Evolutionary conservation across 2,113 vertebrate species (phyloP).

Genomic region (Podilymbus podiceps): DNA sequence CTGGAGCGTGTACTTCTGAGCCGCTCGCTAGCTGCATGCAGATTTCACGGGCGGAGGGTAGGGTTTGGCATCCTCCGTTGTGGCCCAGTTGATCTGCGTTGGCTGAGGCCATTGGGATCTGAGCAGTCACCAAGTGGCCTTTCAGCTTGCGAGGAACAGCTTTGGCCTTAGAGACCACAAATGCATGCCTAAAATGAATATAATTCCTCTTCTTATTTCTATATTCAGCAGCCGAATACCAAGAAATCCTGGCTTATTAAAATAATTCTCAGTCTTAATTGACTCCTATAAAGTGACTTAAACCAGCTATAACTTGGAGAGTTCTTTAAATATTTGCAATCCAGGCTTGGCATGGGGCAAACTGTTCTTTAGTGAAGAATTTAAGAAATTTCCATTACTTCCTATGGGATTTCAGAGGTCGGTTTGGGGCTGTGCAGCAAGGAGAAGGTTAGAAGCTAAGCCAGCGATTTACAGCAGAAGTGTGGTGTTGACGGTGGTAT

Average conservation of each 20-base stretch:
- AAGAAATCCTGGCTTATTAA: conserved; percentile 51
- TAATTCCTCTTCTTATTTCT: conserved; percentile 34
- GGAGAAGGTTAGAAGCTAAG: not conserved
- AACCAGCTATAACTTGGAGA: not conserved
- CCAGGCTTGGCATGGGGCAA: not conserved
- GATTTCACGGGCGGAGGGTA: not conserved
- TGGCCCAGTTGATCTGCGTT: not conserved
- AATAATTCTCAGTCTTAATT: conserved; percentile 24
- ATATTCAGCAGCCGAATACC: conserved; percentile 6
- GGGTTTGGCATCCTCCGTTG: not conserved
- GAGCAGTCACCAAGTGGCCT: not conserved
- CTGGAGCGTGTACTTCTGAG: not conserved
- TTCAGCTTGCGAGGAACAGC: not conserved
- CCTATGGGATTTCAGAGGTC: conserved; percentile 37
- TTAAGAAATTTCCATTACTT: conserved; percentile 45
- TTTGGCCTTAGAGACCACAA: not conserved
- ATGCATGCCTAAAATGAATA: not conserved
- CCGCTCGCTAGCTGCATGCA: not conserved
- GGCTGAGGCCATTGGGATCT: rapidly evolving
- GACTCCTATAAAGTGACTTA: not conserved
- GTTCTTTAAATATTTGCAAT: conserved; percentile 42
- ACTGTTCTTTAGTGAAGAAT: conserved; percentile 4
- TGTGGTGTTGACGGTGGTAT: not conserved
- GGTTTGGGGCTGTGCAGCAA: not conserved
- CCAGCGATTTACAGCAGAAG: not conserved